A percentile compares a stretch with the other conserved stretches of the same genome.
Evolutionary conservation across 2,888 invertebrate species (phyloP).

Genomic region (Dynastes tityus): DNA sequence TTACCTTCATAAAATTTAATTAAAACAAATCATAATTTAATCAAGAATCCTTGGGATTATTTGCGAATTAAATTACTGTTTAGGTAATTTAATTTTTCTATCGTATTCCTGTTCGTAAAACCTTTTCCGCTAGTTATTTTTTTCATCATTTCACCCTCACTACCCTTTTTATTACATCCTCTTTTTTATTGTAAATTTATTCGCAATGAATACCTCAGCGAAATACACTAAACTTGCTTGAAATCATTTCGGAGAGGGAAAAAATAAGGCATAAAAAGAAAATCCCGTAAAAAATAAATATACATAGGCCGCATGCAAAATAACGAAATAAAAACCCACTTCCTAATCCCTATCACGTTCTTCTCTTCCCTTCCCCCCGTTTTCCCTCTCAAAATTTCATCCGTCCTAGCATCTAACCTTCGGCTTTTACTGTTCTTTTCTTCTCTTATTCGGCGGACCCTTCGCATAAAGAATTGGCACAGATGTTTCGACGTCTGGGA

Average conservation of each 20-base stretch:
- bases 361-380: neutral
- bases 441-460: neutral
- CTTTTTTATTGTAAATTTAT: too few species aligned
- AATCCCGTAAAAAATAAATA: constrained; percentile 23
- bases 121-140: too few species aligned
- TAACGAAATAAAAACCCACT: constrained; percentile 14
- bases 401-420: neutral
- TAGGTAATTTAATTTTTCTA: too few species aligned
- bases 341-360: neutral
- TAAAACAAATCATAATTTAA: too few species aligned
- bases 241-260: neutral
- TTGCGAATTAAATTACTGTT: too few species aligned
- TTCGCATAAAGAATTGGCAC: constrained; percentile 28
- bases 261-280: constrained; percentile 16
- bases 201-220: too few species aligned
- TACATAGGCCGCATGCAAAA: constrained; percentile 19
- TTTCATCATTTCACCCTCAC: too few species aligned
- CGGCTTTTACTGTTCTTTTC: constrained; percentile 9
- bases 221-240: too few species aligned
- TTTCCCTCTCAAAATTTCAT: neutral
- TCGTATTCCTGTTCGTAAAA: too few species aligned
- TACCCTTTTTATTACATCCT: too few species aligned
- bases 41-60: too few species aligned
- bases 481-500: constrained; percentile 1
- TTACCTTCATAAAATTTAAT: too few species aligned